phyloP scores from a whole-genome alignment of 2,888 invertebrate species.

The Suillia variegata region DNA sequence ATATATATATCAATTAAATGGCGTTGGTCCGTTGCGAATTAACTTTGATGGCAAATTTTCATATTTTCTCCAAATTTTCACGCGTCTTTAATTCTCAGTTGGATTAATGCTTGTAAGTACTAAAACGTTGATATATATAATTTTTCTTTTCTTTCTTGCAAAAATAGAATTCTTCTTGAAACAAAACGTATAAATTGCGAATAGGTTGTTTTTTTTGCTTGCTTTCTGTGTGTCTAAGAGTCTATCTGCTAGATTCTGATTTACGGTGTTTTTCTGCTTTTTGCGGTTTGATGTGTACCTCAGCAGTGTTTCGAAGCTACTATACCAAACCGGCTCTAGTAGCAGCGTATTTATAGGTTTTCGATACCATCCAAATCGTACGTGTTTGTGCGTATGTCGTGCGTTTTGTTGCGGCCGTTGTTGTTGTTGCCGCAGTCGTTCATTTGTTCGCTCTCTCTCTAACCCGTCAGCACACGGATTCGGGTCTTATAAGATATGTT shows the following conservation, averaged over 20 bases:
- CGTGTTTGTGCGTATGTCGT: background rate
- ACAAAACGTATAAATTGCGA: too few relatives aligned
- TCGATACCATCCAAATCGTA: background rate
- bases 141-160: slow-evolving; percentile 22
- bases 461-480: too few relatives aligned
- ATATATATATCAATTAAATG: slow-evolving; percentile 49
- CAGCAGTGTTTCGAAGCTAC: slow-evolving; percentile 49
- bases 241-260: slow-evolving; percentile 25
- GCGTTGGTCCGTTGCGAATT: slow-evolving; percentile 54
- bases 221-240: too few relatives aligned
- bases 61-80: slow-evolving; percentile 26
- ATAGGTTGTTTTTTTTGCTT: too few relatives aligned
- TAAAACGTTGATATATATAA: slow-evolving; percentile 35
- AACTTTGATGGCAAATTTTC: slow-evolving; percentile 43
- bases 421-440: slow-evolving; percentile 9
- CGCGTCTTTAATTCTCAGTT: too few relatives aligned
- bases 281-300: slow-evolving; percentile 34
- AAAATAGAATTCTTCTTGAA: slow-evolving; percentile 48
- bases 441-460: background rate
- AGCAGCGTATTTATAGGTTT: slow-evolving; percentile 45
- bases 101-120: slow-evolving; percentile 30
- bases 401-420: slow-evolving; percentile 8
- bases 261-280: slow-evolving; percentile 31
- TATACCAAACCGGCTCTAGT: slow-evolving; percentile 31
- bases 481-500: too few relatives aligned